Evolutionary conservation across 2,888 invertebrate species (phyloP).

Genomic region (Helobdella robusta): DNA sequence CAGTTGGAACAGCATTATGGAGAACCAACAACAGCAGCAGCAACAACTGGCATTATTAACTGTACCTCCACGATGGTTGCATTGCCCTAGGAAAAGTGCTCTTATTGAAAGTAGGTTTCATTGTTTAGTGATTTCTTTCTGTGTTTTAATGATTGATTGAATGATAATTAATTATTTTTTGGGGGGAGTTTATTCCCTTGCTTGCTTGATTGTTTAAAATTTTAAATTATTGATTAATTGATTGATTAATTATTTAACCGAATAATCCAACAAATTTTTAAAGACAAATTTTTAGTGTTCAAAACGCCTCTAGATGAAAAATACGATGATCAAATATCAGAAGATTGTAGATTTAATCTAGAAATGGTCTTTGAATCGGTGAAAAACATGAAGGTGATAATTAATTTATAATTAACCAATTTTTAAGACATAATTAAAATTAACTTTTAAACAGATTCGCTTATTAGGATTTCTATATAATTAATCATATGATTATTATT

Average conservation of each 20-base stretch:
- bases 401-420: neutral
- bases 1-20: too few relatives aligned
- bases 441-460: neutral
- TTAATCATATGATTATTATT: too few relatives aligned
- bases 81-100: constrained; percentile 51
- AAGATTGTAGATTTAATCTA: constrained; percentile 71
- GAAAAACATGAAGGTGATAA: constrained; percentile 64
- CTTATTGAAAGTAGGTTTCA: constrained; percentile 41
- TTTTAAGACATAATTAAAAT: neutral
- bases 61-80: constrained; percentile 51
- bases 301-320: constrained; percentile 79
- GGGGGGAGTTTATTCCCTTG: neutral
- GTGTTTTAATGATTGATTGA: neutral
- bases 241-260: constrained; percentile 14
- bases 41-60: too few relatives aligned
- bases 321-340: constrained; percentile 75
- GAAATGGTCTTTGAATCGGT: constrained; percentile 74
- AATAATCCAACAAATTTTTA: too few relatives aligned
- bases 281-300: constrained; percentile 73
- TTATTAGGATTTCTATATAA: too few relatives aligned
- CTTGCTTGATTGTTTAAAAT: neutral
- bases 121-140: too few relatives aligned
- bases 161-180: neutral
- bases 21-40: too few relatives aligned
- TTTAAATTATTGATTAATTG: neutral